phyloP scores from a whole-genome alignment of 1,140 invertebrate species.

The Hylaeus anthracinus region DNA sequence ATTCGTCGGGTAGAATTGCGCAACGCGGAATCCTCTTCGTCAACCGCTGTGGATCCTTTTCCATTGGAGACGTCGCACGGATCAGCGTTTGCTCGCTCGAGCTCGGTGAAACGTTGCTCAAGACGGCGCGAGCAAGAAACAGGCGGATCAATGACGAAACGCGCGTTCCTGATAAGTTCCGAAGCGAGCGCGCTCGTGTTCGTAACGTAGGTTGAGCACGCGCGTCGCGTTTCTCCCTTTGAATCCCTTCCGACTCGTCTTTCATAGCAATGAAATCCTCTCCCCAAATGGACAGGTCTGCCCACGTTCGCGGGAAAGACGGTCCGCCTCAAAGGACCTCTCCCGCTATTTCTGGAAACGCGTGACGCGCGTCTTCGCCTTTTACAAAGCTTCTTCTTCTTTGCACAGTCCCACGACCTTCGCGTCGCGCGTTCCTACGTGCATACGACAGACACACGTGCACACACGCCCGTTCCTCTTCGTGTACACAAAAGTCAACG shows the following conservation, averaged over 20 bases:
- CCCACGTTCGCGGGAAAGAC: constrained; percentile 24
- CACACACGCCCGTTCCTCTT: not conserved
- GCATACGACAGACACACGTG: not conserved
- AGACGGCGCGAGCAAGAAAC: constrained; percentile 26
- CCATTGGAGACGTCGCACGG: too few species aligned
- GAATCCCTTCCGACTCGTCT: constrained; percentile 6
- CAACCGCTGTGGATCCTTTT: too few species aligned
- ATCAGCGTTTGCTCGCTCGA: too few species aligned
- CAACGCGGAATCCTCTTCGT: too few species aligned
- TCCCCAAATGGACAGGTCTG: not conserved
- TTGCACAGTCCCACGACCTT: constrained; percentile 45
- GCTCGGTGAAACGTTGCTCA: constrained; percentile 32
- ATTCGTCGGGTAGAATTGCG: too few species aligned
- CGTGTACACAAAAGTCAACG: constrained; percentile 18
- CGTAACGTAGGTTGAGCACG: too few species aligned
- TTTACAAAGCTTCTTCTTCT: constrained; percentile 27
- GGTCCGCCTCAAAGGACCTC: constrained; percentile 32
- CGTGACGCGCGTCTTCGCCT: constrained; percentile 26
- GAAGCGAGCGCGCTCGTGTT: too few species aligned
- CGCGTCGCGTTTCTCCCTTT: too few species aligned
- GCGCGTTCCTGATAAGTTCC: not conserved
- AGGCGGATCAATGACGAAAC: constrained; percentile 46
- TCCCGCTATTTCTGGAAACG: constrained; percentile 47
- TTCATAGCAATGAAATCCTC: too few species aligned
- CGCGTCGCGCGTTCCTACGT: constrained; percentile 32